Percentiles rank a stretch among this genome's conserved stretches.
These are phyloP conservation scores for Rhipidura dahli DNA, from an alignment of 2,113 vertebrate species.

Conservation along the genomic window DNA sequence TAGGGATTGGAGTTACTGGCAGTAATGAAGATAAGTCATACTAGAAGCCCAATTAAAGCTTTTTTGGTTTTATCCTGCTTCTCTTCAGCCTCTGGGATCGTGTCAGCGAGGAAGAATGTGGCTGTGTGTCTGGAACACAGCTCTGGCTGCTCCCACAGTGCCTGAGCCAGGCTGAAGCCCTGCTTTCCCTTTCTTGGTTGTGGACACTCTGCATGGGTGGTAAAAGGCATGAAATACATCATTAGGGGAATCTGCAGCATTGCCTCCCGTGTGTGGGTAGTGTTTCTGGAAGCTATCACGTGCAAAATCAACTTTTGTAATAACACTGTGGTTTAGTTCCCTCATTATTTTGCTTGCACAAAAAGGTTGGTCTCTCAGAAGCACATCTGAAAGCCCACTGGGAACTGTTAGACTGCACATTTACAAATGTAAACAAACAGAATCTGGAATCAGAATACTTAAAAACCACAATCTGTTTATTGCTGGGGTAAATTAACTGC, in stretches of 20 bases:
- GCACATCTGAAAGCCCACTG: not conserved
- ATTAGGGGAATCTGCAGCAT: not conserved
- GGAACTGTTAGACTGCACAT: not conserved
- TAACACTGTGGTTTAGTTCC: not conserved
- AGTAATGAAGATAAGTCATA: not conserved
- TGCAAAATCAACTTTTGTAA: not conserved
- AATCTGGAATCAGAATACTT: not conserved
- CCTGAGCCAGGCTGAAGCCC: not conserved
- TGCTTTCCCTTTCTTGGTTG: not conserved
- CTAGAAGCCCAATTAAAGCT: not conserved
- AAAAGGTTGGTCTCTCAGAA: not conserved
- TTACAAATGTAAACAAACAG: not conserved
- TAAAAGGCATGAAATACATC: not conserved
- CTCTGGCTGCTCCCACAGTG: accelerated
- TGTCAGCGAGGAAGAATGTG: not conserved
- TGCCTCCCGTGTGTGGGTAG: not conserved
- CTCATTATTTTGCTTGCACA: not conserved
- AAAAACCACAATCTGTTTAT: not conserved
- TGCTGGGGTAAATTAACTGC: not conserved
- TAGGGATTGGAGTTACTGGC: not conserved
- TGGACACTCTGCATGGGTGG: not conserved
- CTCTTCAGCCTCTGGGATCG: not conserved
- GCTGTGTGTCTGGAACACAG: not conserved
- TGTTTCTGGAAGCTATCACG: not conserved
- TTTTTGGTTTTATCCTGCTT: not conserved